A percentile compares a stretch with the other conserved stretches of the same genome.
These are phyloP conservation scores for Drosophila fungiperda DNA, from an alignment of 2,888 invertebrate species.

Conservation along the genomic window DNA sequence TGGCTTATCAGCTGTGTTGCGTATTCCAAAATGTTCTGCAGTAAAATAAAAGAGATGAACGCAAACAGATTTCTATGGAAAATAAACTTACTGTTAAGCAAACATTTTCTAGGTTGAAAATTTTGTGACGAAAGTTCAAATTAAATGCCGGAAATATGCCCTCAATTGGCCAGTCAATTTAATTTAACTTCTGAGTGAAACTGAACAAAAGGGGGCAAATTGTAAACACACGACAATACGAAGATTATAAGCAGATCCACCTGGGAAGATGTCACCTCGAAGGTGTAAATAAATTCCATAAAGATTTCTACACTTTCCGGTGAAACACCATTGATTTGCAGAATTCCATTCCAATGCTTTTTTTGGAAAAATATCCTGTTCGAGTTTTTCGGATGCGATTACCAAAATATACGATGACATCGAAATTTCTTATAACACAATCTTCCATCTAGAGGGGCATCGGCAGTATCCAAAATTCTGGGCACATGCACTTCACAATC, in stretches of 20 bases:
- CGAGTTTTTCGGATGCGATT: conserved; percentile 58
- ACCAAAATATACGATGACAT: conserved; percentile 65
- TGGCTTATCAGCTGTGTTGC: conserved; percentile 13
- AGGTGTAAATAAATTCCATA: conserved; percentile 62
- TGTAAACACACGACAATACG: conserved; percentile 53
- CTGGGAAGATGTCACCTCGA: conserved; percentile 37
- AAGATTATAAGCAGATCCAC: conserved; percentile 29
- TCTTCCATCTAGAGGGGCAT: conserved; percentile 5
- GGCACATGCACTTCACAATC: conserved; percentile 63
- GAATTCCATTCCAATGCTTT: conserved; percentile 56
- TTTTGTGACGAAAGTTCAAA: conserved; percentile 58
- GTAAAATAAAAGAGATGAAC: background rate
- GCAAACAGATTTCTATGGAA: background rate
- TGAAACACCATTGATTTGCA: conserved; percentile 60
- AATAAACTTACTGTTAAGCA: conserved; percentile 44
- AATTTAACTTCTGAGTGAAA: conserved; percentile 29
- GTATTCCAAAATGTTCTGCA: conserved; percentile 54
- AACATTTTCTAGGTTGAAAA: conserved; percentile 47
- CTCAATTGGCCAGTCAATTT: conserved; percentile 42
- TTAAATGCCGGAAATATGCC: conserved; percentile 55
- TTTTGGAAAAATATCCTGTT: conserved; percentile 53
- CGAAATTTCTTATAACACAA: conserved; percentile 56
- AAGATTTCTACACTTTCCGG: conserved; percentile 62
- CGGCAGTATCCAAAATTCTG: background rate
- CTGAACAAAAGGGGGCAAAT: conserved; percentile 43